Evolutionary conservation across 2,888 invertebrate species (phyloP), one percentile per base, ranked within the genome.

Genomic region (Antheraea yamamai): DNA sequence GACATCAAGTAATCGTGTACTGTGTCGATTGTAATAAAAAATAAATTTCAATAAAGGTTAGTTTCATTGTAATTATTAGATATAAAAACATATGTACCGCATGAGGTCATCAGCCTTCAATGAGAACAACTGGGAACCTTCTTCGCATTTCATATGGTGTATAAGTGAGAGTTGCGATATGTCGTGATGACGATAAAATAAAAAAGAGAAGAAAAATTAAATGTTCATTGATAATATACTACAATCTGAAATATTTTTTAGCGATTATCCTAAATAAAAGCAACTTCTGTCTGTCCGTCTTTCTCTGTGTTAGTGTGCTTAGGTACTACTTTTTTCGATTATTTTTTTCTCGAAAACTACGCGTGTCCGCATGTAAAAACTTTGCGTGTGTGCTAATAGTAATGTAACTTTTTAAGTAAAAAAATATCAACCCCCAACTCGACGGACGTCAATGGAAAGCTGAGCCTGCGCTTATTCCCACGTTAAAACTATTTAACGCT

Each of bases 71-170:
- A 26, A 73, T 73, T 55, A 26, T 30, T 73, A 26, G 30, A 16
- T 30, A 26, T 30, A 30, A 2, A 0, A 72, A n/a, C 72, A 72
- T 72, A 51, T 72, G 72, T 51, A 26, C 72, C 26, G 72, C 23
- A 72, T 66, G 64, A 66, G 64, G 64, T 66, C 64, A 66, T 66
- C 64, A 26, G 64, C 64, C 30, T 30, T 30, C 64, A 30, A 6
- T 30, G 30, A 14, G 30, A 66, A 66, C 64, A 66, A 66, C 64
- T 30, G 30, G 30, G 26, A 30, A 66, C 12, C 14, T 64, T 26
- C 8, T 61, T 61, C 61, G 61, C 61, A 61, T n/a, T 61, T 23
- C 23, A 23, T 7, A 12, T 20, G 20, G 23, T 23, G 23, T 10
- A 23, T 23, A 23, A 10, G 12, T n/a, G n/a, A 61, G 23, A 61